Evolutionary conservation across 35 echinoderm and acorn worm species (phyloP), one percentile per base, ranked within the genome.

Genomic region (Hemicentrotus pulcherrimus): DNA sequence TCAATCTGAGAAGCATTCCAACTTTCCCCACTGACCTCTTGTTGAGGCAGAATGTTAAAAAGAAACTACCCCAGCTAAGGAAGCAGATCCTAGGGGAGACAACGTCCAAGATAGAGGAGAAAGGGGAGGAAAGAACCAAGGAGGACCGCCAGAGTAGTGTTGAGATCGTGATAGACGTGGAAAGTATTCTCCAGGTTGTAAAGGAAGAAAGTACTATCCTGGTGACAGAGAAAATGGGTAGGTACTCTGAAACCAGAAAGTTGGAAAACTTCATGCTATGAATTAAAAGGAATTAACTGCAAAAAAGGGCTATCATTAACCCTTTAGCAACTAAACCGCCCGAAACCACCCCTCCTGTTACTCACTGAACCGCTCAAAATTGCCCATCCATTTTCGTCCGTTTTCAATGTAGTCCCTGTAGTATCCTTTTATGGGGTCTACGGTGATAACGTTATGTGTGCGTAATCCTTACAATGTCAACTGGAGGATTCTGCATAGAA

Each of bases 11-110:
- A 28, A 93, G 35, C 32, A 50, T 98, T 15, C 96, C 96, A 2
- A 94, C 94, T 2, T 97, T 95, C 86, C 97, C 97, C n/a, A 96
- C 96, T 46, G 94, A 98, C 30, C 86, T 96, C 7, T 18, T 94
- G 22, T 45, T 59, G 10, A 33, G 97, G 46, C 96, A 92, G 16
- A 91, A 94, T 11, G 91, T 96, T 24, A 88, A 24, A 2, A 97
- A 60, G 32, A 88, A 85, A 70, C 47, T 97, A 32, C 61, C 88
- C 0, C 32, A 55, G 9, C 89, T 86, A 9, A 45, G 48, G 28
- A 60, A 95, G 59, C 55, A 95, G 71, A 24, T 41, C 47, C 24
- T 46, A 59, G 35, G 94, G n/a, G 71, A 86, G 71, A 22, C 33
- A 24, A 32, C 47, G 32, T 86, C 32, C 61, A 12, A 94, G 58